Base-by-base conservation (phyloP, 2,113 vertebrate genomes). In the Ochotona curzoniae region DNA sequence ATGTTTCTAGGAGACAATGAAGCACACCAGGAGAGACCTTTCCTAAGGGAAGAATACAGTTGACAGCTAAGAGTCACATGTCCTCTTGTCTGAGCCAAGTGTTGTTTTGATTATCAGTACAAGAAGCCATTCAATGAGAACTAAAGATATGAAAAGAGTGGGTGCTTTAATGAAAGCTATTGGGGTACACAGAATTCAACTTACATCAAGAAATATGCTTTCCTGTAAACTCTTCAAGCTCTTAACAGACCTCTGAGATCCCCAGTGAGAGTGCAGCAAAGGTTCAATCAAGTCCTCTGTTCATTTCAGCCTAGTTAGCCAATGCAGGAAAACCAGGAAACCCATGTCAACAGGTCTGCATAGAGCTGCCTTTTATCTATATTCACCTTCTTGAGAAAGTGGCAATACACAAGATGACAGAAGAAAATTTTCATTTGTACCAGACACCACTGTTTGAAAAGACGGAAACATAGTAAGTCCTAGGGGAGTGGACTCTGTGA, bases 361-460 rank as follows among this genome's bases (percentile, higher is more conserved):
- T 80, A 66, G 28, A 28, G 5, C 75, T 92, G 20, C 14, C 38
- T 87, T 83, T 67, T 57, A 25, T 8, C 20, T 38, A 12, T 10
- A 69, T 7, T 51, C 23, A 26, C 15, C 51, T 57, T 0, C 47
- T 73, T 57, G 51, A 69, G 70, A 90, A 61, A 90, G n/a, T 32
- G 64, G 21, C 66, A 66, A 51, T 44, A 79, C 28, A 44, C 14
- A 30, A 57, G 85, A 66, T n/a, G 14, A 57, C 4, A 47, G 28
- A 87, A 94, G 47, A 25, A 89, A 95, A 91, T 18, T 30, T 25
- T n/a, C 54, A 25, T 71, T 90, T 90, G 49, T 35, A 20, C 89
- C 70, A 83, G 85, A 90, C 87, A 71, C n/a, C 0, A 51, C 66
- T 54, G 76, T 83, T 86, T 93, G 60, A n/a, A 83, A 94, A 67